A percentile compares a stretch with the other conserved stretches of the same genome.
These are phyloP conservation scores for Riparia riparia DNA, from an alignment of 2,113 vertebrate genomes.

Conservation along the genomic window DNA sequence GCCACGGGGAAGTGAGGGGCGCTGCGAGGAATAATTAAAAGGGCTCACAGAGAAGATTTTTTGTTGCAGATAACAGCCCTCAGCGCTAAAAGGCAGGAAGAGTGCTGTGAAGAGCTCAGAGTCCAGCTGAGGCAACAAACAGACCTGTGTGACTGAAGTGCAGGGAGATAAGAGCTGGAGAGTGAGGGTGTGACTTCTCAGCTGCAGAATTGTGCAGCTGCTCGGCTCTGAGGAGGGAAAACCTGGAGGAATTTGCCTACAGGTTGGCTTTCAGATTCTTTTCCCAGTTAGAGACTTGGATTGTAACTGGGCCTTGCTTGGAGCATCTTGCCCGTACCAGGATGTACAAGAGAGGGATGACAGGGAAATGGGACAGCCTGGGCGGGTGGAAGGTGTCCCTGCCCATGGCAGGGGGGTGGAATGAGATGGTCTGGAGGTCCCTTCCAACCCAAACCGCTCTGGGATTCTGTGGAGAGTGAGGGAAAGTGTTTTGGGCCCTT, in stretches of 20 bases:
- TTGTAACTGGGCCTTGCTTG: background rate
- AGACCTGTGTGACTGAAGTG: background rate
- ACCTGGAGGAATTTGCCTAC: background rate
- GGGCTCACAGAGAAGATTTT: background rate
- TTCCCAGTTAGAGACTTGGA: background rate
- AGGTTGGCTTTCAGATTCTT: background rate
- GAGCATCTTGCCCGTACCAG: background rate
- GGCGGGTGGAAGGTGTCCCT: background rate
- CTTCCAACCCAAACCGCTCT: background rate
- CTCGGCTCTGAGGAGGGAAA: background rate
- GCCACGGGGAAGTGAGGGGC: background rate
- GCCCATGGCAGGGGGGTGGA: background rate
- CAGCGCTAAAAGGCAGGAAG: background rate
- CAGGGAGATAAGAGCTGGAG: background rate
- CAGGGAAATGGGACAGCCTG: background rate
- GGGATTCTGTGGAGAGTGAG: background rate
- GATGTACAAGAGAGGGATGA: no score
- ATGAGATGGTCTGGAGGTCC: background rate
- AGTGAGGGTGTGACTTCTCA: background rate
- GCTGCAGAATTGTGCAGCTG: background rate
- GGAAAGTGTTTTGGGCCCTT: background rate
- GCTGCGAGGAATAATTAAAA: background rate
- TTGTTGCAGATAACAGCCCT: background rate
- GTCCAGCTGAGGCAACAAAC: background rate
- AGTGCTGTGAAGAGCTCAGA: background rate